Conservation (phyloP, 1,140 invertebrate species). For the Metaphire vulgaris region DNA sequence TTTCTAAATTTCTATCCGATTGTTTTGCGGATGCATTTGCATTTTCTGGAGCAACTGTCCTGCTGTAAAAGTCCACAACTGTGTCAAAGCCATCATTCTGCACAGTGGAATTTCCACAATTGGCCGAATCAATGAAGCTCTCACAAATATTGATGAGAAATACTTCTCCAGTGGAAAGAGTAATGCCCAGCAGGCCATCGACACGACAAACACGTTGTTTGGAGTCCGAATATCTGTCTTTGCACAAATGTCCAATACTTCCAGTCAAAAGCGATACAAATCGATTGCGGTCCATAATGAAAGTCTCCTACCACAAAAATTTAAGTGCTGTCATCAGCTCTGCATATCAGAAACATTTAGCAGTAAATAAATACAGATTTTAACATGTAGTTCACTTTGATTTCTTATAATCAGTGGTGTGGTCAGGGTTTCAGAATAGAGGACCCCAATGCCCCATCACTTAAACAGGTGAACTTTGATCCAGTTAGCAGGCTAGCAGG, state of each 20-base stretch:
- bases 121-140: not conserved
- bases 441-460: too few species aligned
- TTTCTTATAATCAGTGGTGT: too few species aligned
- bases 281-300: too few species aligned
- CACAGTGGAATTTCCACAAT: not conserved
- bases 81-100: not conserved
- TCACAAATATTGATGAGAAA: conserved; percentile 1
- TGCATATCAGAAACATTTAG: too few species aligned
- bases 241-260: not conserved
- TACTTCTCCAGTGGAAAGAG: not conserved
- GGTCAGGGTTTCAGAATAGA: too few species aligned
- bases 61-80: not conserved
- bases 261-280: not conserved
- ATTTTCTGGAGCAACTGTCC: not conserved
- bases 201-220: not conserved
- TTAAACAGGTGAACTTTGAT: too few species aligned
- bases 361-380: too few species aligned
- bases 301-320: too few species aligned
- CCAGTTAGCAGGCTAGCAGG: too few species aligned
- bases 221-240: not conserved
- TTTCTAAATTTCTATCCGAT: not conserved
- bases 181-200: not conserved
- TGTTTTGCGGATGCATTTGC: not conserved
- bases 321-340: too few species aligned
- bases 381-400: too few species aligned